Evolutionary conservation across 2,797 vertebrate species (phyloP).

Genomic region (Urophycis tenuis): DNA sequence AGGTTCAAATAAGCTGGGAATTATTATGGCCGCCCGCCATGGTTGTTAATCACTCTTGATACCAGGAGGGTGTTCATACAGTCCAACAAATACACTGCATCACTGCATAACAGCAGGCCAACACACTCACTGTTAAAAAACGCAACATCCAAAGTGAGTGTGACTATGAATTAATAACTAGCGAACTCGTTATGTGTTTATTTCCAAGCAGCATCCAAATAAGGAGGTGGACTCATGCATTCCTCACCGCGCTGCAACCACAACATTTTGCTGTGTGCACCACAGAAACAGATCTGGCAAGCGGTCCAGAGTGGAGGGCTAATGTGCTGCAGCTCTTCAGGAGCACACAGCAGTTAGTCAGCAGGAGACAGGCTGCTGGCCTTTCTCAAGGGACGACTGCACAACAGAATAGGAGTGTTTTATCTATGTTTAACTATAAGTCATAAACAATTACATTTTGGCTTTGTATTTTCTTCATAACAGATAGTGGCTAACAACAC

Average conservation of each 20-base stretch:
- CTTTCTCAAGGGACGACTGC: background rate
- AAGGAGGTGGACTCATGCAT: background rate
- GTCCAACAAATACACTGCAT: background rate
- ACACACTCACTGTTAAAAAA: background rate
- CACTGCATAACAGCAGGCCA: background rate
- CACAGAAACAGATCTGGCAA: background rate
- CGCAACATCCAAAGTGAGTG: background rate
- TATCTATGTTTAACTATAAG: background rate
- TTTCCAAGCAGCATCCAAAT: background rate
- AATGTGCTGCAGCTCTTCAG: background rate
- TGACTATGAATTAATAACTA: background rate
- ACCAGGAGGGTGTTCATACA: background rate
- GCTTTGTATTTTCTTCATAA: too few species aligned
- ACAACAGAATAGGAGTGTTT: background rate
- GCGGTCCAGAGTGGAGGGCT: background rate
- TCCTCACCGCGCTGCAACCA: background rate
- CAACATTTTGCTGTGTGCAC: background rate
- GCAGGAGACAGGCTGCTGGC: background rate
- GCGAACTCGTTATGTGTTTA: background rate
- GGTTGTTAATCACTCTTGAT: background rate
- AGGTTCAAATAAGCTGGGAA: slow-evolving; percentile 5
- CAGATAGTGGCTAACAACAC: too few species aligned
- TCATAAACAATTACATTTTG: background rate
- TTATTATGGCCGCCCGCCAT: background rate
- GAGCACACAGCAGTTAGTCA: background rate